These are phyloP conservation scores for Elgonia sp. DNA, from an alignment of 2,888 invertebrate genomes.

Conservation along the genomic window DNA sequence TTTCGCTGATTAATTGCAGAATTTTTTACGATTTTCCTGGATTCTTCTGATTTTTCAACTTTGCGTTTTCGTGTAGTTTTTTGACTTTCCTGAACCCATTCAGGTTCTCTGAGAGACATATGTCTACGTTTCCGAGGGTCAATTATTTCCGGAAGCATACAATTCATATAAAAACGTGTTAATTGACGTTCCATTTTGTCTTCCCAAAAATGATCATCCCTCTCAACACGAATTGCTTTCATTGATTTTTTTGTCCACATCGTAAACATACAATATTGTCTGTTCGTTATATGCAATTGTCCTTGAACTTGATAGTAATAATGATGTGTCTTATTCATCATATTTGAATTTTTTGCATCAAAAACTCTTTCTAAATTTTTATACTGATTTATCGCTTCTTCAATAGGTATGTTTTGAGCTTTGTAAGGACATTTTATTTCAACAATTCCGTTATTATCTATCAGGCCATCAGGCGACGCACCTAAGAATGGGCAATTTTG, in stretches of 20 bases:
- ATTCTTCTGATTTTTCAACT: not conserved
- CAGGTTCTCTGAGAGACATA: constrained; percentile 6
- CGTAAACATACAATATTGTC: not conserved
- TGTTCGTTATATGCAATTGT: constrained; percentile 71
- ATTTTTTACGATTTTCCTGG: not conserved
- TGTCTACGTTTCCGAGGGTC: not conserved
- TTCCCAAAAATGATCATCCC: constrained; percentile 4
- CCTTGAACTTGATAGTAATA: constrained; percentile 53
- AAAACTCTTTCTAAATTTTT: constrained; percentile 12
- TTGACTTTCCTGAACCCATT: constrained; percentile 2
- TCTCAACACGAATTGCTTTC: not conserved
- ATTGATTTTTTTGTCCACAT: not conserved
- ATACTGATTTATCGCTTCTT: not conserved
- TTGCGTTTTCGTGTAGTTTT: not conserved
- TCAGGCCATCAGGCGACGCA: too few relatives aligned
- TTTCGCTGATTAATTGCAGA: not conserved
- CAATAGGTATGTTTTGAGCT: not conserved
- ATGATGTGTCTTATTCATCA: constrained; percentile 70
- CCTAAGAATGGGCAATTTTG: too few relatives aligned
- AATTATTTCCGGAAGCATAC: not conserved
- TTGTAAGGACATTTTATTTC: constrained; percentile 64
- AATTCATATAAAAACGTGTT: not conserved
- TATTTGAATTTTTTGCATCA: constrained; percentile 33
- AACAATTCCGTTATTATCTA: constrained; percentile 57
- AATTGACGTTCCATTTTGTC: constrained; percentile 1